phyloP scores from a whole-genome alignment of 1,140 invertebrate species.

The Lepidurus packardi region DNA sequence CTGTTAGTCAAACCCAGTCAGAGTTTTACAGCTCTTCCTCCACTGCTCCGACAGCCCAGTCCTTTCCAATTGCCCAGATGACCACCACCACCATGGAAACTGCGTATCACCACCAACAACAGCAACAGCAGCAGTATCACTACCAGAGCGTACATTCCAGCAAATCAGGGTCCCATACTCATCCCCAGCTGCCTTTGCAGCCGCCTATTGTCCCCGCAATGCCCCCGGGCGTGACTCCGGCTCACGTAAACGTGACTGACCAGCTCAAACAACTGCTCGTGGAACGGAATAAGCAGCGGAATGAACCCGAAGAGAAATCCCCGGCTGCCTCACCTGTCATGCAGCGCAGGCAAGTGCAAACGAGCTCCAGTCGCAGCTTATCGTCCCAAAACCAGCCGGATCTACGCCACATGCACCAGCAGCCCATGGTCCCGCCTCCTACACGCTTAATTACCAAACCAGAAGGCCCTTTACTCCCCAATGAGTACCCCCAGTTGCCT shows the following conservation, averaged over 20 bases:
- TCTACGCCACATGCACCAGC: constrained; percentile 43
- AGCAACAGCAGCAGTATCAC: constrained; percentile 32
- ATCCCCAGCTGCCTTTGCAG: constrained; percentile 23
- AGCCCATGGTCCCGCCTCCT: constrained; percentile 34
- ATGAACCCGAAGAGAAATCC: constrained; percentile 25
- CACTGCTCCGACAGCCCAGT: constrained; percentile 22
- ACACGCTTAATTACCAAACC: constrained; percentile 20
- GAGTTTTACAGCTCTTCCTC: not conserved
- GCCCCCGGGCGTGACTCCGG: constrained; percentile 43
- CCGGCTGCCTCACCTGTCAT: constrained; percentile 25
- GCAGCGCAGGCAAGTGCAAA: constrained; percentile 33
- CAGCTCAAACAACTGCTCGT: constrained; percentile 74
- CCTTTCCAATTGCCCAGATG: constrained; percentile 25
- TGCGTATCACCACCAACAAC: constrained; percentile 30
- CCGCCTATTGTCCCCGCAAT: not conserved
- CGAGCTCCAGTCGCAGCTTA: constrained; percentile 31
- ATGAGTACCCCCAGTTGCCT: not conserved
- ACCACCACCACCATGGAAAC: constrained; percentile 22
- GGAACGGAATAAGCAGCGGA: constrained; percentile 57
- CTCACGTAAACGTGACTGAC: constrained; percentile 67
- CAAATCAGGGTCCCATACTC: constrained; percentile 24
- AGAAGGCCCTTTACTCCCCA: not conserved
- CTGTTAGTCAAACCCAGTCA: not conserved
- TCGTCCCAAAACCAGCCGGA: constrained; percentile 34
- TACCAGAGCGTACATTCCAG: not conserved